Conservation (phyloP, 2,797 vertebrate species). For the Argya squamiceps region DNA sequence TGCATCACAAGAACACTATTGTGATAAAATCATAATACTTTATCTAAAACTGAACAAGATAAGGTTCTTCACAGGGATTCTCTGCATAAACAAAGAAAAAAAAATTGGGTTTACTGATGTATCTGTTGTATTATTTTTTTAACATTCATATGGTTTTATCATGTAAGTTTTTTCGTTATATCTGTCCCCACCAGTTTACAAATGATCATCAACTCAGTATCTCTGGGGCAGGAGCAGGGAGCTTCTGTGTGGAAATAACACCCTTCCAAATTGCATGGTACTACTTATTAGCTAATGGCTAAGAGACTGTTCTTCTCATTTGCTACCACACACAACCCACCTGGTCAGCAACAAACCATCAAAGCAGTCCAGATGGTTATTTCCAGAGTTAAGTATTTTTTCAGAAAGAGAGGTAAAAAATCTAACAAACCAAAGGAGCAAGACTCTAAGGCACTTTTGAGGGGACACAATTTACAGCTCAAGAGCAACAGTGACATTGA, state of each 20-base stretch:
- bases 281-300: neutral
- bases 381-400: neutral
- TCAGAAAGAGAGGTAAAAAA: neutral
- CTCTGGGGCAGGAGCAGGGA: neutral
- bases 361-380: neutral
- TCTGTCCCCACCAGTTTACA: neutral
- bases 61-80: neutral
- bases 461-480: neutral
- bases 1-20: neutral
- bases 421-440: accelerated
- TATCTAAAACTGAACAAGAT: neutral
- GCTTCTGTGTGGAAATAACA: neutral
- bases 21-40: neutral
- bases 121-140: neutral
- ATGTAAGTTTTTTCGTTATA: accelerated
- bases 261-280: neutral
- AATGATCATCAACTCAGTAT: neutral
- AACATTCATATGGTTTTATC: neutral
- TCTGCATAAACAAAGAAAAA: neutral
- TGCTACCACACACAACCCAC: neutral
- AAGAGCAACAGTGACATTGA: neutral
- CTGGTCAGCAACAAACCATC: neutral
- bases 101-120: neutral
- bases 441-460: neutral
- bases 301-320: neutral